These are phyloP conservation scores for Centruroides sculpturatus DNA, from an alignment of 1,140 invertebrate genomes.

Conservation along the genomic window DNA sequence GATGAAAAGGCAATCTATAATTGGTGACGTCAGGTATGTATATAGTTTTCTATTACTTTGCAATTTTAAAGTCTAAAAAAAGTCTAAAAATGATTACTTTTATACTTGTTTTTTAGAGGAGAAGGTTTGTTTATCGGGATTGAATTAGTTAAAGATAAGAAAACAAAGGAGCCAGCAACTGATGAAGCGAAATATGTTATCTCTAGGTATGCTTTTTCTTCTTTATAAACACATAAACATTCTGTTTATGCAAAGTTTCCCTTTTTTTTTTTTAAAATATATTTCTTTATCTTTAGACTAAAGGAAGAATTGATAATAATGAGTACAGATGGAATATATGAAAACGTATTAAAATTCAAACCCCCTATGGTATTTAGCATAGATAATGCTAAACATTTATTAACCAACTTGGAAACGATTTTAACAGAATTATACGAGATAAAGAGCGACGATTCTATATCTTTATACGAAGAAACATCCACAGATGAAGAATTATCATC, in stretches of 20 bases:
- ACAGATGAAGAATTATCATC: too few species aligned
- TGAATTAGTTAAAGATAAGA: conserved; percentile 71
- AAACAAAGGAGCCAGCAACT: conserved; percentile 62
- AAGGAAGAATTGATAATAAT: conserved; percentile 74
- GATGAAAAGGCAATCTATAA: conserved; percentile 53
- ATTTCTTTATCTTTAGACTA: conserved; percentile 42
- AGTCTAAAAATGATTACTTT: too few species aligned
- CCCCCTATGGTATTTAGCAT: conserved; percentile 87
- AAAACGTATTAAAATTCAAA: conserved; percentile 92
- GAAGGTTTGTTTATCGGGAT: conserved; percentile 84
- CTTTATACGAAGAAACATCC: too few species aligned
- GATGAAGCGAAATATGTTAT: conserved; percentile 66
- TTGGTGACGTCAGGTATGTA: conserved; percentile 48
- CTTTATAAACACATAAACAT: not conserved
- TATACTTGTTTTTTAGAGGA: conserved; percentile 51
- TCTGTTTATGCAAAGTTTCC: too few species aligned
- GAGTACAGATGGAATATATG: conserved; percentile 81
- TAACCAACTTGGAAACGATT: conserved; percentile 47
- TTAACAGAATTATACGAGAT: conserved; percentile 42
- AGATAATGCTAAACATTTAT: conserved; percentile 62
- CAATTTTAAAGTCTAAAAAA: not conserved
- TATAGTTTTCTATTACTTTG: conserved; percentile 2
- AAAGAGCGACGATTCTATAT: too few species aligned
- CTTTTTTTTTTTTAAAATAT: too few species aligned
- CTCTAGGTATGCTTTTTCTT: conserved; percentile 38